Percentiles rank a stretch among this genome's conserved stretches.
Evolutionary conservation across 2,797 vertebrate species (phyloP).

Genomic region (Chelidonichthys spinosus): DNA sequence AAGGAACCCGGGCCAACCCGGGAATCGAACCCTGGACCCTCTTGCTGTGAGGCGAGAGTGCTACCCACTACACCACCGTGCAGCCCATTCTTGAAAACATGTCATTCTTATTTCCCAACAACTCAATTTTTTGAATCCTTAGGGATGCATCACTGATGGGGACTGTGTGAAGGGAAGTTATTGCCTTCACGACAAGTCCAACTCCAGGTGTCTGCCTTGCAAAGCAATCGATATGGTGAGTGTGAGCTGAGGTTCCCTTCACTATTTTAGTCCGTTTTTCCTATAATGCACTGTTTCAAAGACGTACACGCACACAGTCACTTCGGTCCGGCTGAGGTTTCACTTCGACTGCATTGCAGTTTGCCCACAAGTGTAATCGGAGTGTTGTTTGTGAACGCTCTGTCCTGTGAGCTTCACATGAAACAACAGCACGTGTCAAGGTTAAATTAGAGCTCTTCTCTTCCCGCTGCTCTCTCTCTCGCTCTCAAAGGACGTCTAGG

Average conservation of each 20-base stretch:
- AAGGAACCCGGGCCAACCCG: too few species aligned
- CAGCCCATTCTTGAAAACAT: neutral
- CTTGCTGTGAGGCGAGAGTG: too few species aligned
- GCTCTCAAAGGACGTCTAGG: conserved; percentile 19
- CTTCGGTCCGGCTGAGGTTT: conserved; percentile 53
- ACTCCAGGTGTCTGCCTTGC: conserved; percentile 89
- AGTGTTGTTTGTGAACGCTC: conserved; percentile 57
- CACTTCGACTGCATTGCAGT: conserved; percentile 79
- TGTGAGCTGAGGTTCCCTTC: neutral
- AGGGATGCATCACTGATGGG: conserved; percentile 92
- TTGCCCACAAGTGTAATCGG: conserved; percentile 73
- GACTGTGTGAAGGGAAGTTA: conserved; percentile 89
- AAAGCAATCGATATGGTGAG: conserved; percentile 87
- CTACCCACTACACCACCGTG: too few species aligned
- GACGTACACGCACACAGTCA: neutral
- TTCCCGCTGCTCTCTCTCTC: conserved; percentile 9
- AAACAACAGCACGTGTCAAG: conserved; percentile 52
- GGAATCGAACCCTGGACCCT: too few species aligned
- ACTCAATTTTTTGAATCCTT: neutral
- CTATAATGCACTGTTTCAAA: neutral
- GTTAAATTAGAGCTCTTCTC: conserved; percentile 52
- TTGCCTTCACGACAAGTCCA: conserved; percentile 84
- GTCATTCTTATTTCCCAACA: neutral
- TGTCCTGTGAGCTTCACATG: conserved; percentile 47
- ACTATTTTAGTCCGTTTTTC: conserved; percentile 1